Conservation (phyloP, 2,888 invertebrate species). For the Epirrhoe alternata region DNA sequence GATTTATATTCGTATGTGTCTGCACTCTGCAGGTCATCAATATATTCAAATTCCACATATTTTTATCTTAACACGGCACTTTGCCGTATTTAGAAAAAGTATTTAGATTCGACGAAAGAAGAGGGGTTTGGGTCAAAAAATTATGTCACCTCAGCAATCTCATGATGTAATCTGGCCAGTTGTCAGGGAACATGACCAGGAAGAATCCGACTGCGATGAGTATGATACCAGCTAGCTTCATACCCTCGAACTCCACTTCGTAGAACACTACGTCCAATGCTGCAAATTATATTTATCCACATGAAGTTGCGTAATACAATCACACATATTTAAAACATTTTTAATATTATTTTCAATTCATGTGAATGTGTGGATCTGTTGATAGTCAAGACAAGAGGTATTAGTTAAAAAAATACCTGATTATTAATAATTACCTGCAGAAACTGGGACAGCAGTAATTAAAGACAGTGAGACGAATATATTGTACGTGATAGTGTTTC, state of each 20-base stretch:
- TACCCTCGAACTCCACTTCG: constrained; percentile 94
- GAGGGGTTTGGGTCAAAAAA: too few relatives aligned
- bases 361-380: too few relatives aligned
- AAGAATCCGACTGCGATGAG: constrained; percentile 96
- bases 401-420: not conserved
- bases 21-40: too few relatives aligned
- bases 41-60: too few relatives aligned
- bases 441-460: constrained; percentile 96
- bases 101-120: too few relatives aligned
- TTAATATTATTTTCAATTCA: not conserved
- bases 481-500: constrained; percentile 96
- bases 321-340: not conserved
- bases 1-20: too few relatives aligned
- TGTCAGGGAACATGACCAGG: constrained; percentile 97
- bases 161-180: constrained; percentile 98
- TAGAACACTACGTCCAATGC: constrained; percentile 95
- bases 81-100: too few relatives aligned
- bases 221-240: constrained; percentile 97
- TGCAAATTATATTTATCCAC: too few relatives aligned
- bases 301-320: too few relatives aligned
- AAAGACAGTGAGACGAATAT: constrained; percentile 97
- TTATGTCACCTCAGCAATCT: constrained; percentile 92
- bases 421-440: constrained; percentile 88
- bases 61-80: too few relatives aligned
- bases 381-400: not conserved